A percentile compares a stretch with the other conserved stretches of the same genome.
Conservation (phyloP, 2,797 vertebrate genomes). For the Sarcophilus harrisii region DNA sequence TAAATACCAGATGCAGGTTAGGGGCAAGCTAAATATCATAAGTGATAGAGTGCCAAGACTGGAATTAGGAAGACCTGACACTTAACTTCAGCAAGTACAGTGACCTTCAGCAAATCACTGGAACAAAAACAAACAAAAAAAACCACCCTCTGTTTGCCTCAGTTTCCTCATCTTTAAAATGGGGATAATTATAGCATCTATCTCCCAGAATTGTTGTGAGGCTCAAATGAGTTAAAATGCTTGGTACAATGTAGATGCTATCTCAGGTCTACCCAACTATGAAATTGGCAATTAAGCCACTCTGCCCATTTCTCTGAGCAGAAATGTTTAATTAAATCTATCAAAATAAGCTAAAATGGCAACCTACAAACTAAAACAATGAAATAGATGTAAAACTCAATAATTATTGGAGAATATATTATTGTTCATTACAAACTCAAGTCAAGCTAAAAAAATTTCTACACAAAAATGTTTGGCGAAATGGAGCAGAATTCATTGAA, state of each 20-base stretch:
- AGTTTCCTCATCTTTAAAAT: background rate
- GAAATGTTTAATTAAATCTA: background rate
- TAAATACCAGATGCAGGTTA: background rate
- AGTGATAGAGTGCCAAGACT: background rate
- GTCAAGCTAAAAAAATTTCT: background rate
- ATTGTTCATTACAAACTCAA: background rate
- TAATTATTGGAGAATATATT: background rate
- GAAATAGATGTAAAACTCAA: background rate
- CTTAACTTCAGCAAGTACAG: background rate
- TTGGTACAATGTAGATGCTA: background rate
- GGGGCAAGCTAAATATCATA: background rate
- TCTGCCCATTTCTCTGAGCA: background rate
- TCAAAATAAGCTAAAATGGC: background rate
- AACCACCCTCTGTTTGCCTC: background rate
- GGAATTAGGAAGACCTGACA: background rate
- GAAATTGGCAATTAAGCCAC: background rate
- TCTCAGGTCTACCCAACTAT: background rate
- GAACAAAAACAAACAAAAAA: no score
- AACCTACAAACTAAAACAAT: background rate
- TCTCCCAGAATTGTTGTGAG: background rate
- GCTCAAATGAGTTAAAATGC: background rate
- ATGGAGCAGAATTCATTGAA: background rate
- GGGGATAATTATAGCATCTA: background rate
- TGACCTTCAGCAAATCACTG: background rate
- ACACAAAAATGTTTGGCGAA: background rate